phyloP scores from a whole-genome alignment of 2,888 invertebrate genomes.

The Trissolcus japonicus region DNA sequence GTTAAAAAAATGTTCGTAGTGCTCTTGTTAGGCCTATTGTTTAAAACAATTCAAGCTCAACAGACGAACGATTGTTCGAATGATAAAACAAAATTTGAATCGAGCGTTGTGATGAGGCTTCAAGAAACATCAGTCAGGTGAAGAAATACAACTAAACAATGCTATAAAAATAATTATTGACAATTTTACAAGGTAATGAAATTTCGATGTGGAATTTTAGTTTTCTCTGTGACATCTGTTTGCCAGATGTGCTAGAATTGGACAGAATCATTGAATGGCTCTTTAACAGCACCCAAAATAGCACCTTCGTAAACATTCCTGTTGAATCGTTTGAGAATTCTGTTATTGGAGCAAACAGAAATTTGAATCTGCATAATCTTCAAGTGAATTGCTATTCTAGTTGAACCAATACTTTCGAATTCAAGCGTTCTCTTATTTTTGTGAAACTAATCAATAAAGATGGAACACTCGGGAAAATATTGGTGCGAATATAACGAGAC shows the following conservation, averaged over 20 bases:
- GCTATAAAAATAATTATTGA: background rate
- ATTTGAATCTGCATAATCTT: slow-evolving; percentile 78
- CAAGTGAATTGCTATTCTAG: slow-evolving; percentile 54
- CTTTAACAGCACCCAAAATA: slow-evolving; percentile 67
- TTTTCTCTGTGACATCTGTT: slow-evolving; percentile 11
- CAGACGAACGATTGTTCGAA: slow-evolving; percentile 72
- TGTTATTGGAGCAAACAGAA: slow-evolving; percentile 74
- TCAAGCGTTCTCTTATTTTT: background rate
- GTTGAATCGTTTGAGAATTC: slow-evolving; percentile 76
- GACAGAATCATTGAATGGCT: slow-evolving; percentile 75
- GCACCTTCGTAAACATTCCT: slow-evolving; percentile 65
- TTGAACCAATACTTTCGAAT: background rate
- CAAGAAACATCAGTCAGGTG: slow-evolving; percentile 77
- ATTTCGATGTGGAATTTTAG: background rate
- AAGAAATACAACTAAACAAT: slow-evolving; percentile 5
- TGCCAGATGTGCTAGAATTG: no score
- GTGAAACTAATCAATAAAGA: background rate
- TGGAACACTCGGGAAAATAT: slow-evolving; percentile 79
- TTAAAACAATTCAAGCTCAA: background rate
- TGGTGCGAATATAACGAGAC: slow-evolving; percentile 78
- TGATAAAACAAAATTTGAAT: slow-evolving; percentile 69
- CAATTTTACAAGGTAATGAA: no score
- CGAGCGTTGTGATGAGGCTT: slow-evolving; percentile 73
- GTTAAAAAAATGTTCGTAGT: background rate
- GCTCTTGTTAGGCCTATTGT: background rate